Evolutionary conservation across 2,113 vertebrate species (phyloP).

Genomic region (Willisornis vidua): DNA sequence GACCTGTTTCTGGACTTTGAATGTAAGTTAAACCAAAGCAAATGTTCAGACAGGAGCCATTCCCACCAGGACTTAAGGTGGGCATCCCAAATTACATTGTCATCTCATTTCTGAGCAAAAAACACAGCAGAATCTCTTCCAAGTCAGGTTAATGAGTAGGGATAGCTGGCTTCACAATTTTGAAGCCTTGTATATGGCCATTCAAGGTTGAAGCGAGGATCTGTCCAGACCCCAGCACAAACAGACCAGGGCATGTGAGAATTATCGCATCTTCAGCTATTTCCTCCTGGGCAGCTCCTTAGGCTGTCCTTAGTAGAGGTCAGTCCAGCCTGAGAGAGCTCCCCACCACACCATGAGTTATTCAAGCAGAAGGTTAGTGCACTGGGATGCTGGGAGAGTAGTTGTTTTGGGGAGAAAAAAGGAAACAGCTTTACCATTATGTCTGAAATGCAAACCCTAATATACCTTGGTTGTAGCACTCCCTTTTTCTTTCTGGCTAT

Average conservation of each 20-base stretch:
- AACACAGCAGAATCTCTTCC: not conserved
- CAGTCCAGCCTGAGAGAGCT: not conserved
- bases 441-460: not conserved
- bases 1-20: not conserved
- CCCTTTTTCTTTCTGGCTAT: not conserved
- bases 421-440: not conserved
- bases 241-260: not conserved
- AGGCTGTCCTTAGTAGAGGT: not conserved
- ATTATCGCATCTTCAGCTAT: not conserved
- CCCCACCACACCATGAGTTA: not conserved
- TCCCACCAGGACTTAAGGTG: not conserved
- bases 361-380: not conserved
- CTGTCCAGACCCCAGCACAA: not conserved
- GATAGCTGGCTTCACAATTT: not conserved
- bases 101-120: not conserved
- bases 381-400: not conserved
- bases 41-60: not conserved
- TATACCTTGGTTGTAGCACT: not conserved
- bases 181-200: not conserved
- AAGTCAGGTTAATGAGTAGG: fast-evolving
- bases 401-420: not conserved
- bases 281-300: not conserved
- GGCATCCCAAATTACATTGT: not conserved
- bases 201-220: not conserved
- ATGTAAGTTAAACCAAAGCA: not conserved